Evolutionary conservation across 2,888 invertebrate species (phyloP), one percentile per base, ranked within the genome.

Genomic region (Dicranocentrus wangi): DNA sequence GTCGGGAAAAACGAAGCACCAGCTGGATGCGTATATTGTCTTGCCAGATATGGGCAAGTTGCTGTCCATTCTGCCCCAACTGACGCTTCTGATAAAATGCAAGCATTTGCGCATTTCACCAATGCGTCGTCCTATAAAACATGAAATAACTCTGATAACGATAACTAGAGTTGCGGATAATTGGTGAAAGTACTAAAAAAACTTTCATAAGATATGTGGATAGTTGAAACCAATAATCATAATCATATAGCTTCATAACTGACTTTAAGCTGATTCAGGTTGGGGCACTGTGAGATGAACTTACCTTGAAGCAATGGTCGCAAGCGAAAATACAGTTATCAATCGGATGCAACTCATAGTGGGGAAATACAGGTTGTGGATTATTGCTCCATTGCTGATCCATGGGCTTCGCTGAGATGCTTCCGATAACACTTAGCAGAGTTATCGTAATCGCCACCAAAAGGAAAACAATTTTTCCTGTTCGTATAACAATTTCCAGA

Each of bases 261-360:
- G n/a, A n/a, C n/a, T n/a, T n/a, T n/a, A n/a, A n/a, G n/a, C n/a
- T n/a, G n/a, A n/a, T n/a, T n/a, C n/a, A n/a, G n/a, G n/a, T n/a
- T 15, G 66, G 65, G 69, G 65, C 19, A 19, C 68, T 21, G 8
- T 28, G 43, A 65, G 60, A 47, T 23, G 25, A 23, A 25, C 53
- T 81, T 81, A 87, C 87, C 82, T 87, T 87, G 81, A 83, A 87
- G 81, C 87, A 87, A 72, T 84, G 86, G 82, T 87, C 87, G 75
- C 87, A 87, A 25, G 87, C 86, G 76, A 87, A 87, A 73, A 87
- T 83, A 78, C 87, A 87, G 43, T 84, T 83, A 77, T 87, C 87
- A 28, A 86, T 84, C 15, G 86, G 85, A 42, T 87, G 87, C 55
- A 87, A 82, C 39, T 85, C 85, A 10, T 61, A 77, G 15, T 79